Evolutionary conservation across 2,113 vertebrate species (phyloP).

Genomic region (Crocuta crocuta): DNA sequence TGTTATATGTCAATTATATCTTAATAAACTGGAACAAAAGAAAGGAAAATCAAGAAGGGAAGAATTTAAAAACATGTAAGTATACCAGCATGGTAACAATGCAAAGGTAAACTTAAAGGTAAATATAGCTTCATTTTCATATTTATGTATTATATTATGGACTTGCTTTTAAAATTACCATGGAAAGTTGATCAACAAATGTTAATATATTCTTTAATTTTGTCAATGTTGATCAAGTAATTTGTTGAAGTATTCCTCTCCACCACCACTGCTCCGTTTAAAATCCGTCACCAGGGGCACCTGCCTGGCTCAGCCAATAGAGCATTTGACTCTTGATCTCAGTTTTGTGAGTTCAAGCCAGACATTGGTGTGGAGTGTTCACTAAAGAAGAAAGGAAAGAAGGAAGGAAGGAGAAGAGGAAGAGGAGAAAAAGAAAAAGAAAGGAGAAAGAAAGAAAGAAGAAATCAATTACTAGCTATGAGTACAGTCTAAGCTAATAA

Average conservation of each 20-base stretch:
- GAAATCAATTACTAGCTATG: neutral
- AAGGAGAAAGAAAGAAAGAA: too few relatives aligned
- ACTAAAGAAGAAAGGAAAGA: too few relatives aligned
- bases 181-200: neutral
- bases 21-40: neutral
- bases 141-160: neutral
- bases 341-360: too few relatives aligned
- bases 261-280: neutral
- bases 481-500: neutral
- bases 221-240: neutral
- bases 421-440: too few relatives aligned
- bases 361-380: too few relatives aligned
- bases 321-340: too few relatives aligned
- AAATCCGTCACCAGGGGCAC: neutral
- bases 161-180: neutral
- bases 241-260: neutral
- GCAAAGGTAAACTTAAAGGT: neutral
- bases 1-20: neutral
- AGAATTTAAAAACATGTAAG: neutral
- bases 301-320: too few relatives aligned
- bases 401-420: too few relatives aligned
- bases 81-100: neutral
- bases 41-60: neutral
- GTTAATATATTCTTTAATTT: neutral
- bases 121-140: neutral